Conservation (phyloP, 2,113 vertebrate genomes). For the Nothocercus nigrocapillus region DNA sequence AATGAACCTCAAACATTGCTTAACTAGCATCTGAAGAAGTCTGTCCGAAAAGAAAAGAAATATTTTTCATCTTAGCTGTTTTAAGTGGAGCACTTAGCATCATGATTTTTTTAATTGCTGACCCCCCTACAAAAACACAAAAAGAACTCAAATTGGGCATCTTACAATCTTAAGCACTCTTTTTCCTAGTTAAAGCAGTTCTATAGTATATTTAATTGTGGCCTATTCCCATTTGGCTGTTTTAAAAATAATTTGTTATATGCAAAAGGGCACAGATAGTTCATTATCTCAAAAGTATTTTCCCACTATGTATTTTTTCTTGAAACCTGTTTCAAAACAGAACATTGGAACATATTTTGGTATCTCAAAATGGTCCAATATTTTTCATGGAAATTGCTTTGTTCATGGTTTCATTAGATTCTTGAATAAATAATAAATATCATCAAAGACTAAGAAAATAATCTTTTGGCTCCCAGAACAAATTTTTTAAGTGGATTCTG, state of each 20-base stretch:
- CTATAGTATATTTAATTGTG: background rate
- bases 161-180: background rate
- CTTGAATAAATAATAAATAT: background rate
- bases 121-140: background rate
- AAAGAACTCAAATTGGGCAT: background rate
- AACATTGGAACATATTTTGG: background rate
- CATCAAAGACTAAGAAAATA: background rate
- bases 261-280: background rate
- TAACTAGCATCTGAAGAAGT: background rate
- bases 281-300: background rate
- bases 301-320: background rate
- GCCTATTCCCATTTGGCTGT: background rate
- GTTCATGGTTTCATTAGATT: background rate
- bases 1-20: background rate
- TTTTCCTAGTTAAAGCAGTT: background rate
- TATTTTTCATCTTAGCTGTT: background rate
- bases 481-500: background rate
- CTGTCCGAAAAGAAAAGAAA: background rate
- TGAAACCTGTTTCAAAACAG: background rate
- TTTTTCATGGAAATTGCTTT: background rate
- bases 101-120: background rate
- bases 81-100: background rate
- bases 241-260: constrained; percentile 31
- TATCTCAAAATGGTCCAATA: background rate
- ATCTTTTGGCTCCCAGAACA: background rate